Conservation (phyloP, 2,113 vertebrate species). For the Malurus melanocephalus region DNA sequence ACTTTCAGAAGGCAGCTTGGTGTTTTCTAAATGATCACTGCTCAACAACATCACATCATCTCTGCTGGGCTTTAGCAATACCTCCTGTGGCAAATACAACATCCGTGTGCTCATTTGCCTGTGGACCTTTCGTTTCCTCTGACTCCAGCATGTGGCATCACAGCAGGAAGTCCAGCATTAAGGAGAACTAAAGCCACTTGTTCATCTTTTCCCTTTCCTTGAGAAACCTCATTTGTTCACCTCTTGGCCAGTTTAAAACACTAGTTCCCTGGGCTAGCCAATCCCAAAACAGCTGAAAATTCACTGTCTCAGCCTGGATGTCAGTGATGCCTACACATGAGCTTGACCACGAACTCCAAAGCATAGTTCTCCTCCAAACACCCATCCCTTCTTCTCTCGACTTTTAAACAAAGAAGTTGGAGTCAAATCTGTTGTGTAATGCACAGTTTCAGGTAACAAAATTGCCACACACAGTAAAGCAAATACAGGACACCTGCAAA, state of each 20-base stretch:
- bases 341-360: neutral
- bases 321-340: neutral
- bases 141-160: neutral
- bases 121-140: neutral
- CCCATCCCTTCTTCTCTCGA: neutral
- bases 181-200: neutral
- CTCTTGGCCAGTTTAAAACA: neutral
- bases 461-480: neutral
- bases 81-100: neutral
- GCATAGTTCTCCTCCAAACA: neutral
- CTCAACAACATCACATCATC: fast-evolving
- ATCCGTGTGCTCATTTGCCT: neutral
- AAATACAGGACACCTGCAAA: neutral
- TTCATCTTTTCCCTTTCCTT: neutral
- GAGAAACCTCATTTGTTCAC: neutral
- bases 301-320: neutral
- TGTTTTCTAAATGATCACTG: neutral
- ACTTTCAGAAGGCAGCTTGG: neutral
- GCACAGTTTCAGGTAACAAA: neutral
- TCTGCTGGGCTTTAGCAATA: neutral
- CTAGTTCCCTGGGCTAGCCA: neutral
- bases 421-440: neutral
- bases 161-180: neutral
- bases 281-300: neutral
- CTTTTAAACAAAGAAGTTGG: neutral